phyloP scores from a whole-genome alignment of 2,113 vertebrate genomes.

The Calonectris borealis region DNA sequence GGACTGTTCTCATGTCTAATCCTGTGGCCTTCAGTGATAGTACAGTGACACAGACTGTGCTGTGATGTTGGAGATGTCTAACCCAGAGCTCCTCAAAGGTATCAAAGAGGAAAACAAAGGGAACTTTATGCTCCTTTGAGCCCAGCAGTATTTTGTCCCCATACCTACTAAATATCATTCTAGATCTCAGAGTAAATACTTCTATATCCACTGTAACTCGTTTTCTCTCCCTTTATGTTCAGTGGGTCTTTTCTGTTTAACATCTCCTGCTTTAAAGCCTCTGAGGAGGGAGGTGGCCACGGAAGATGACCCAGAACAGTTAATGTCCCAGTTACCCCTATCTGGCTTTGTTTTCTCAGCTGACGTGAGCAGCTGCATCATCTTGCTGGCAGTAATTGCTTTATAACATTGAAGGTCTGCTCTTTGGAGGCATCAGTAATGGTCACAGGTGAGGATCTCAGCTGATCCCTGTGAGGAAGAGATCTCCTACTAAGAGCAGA shows the following conservation, averaged over 20 bases:
- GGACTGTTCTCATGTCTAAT: background rate
- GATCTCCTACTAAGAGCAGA: background rate
- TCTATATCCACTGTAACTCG: rapidly evolving
- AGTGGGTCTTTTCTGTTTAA: background rate
- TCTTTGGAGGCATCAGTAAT: background rate
- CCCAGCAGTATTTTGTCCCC: background rate
- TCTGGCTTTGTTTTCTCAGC: background rate
- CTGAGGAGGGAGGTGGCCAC: background rate
- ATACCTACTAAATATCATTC: rapidly evolving
- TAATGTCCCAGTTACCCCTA: background rate
- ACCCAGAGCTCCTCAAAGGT: background rate
- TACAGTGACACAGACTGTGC: no score
- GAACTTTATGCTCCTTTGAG: background rate
- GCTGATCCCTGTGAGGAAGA: background rate
- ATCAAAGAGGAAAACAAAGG: background rate
- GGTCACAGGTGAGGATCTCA: background rate
- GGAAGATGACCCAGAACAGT: background rate
- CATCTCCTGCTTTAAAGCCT: background rate
- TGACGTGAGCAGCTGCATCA: background rate
- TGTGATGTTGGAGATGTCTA: background rate
- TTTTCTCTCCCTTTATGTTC: background rate
- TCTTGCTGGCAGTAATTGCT: background rate
- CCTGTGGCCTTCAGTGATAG: background rate
- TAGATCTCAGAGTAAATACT: background rate
- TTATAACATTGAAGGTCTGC: background rate